These are phyloP conservation scores for Autographa pulchrina DNA, from an alignment of 2,888 invertebrate genomes.

Conservation along the genomic window DNA sequence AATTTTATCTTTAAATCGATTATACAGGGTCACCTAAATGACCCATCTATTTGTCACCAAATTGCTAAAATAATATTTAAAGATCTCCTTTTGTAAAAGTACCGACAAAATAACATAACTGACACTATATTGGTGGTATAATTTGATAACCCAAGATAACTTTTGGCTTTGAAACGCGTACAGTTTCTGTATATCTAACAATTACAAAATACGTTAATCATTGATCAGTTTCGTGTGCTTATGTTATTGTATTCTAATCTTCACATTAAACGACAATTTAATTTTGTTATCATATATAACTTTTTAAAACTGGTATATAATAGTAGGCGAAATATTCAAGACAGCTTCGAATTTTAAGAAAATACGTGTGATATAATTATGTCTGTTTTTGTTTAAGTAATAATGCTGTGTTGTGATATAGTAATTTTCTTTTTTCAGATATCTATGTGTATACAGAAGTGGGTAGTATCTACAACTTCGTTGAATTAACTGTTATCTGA, in stretches of 20 bases:
- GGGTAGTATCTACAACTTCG: conserved; percentile 56
- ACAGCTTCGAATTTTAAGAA: neutral
- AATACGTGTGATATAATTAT: neutral
- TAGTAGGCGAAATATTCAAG: too few species aligned
- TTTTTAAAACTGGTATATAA: neutral
- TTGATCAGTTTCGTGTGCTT: neutral
- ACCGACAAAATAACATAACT: neutral
- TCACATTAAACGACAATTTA: neutral
- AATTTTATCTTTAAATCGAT: neutral
- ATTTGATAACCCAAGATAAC: conserved; percentile 3
- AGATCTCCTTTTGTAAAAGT: neutral
- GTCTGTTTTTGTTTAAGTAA: neutral
- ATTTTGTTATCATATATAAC: conserved; percentile 1
- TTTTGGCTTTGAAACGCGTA: neutral
- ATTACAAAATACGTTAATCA: neutral
- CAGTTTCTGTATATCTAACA: neutral
- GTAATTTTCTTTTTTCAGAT: conserved; percentile 67
- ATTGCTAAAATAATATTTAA: neutral
- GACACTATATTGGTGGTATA: neutral
- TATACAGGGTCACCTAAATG: neutral
- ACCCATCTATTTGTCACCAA: neutral
- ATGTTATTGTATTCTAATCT: neutral
- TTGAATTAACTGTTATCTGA: conserved; percentile 56
- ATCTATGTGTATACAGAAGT: conserved; percentile 59
- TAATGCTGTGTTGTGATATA: conserved; percentile 37